phyloP scores from a whole-genome alignment of 2,888 invertebrate species.

The Dermolepida albohirtum region DNA sequence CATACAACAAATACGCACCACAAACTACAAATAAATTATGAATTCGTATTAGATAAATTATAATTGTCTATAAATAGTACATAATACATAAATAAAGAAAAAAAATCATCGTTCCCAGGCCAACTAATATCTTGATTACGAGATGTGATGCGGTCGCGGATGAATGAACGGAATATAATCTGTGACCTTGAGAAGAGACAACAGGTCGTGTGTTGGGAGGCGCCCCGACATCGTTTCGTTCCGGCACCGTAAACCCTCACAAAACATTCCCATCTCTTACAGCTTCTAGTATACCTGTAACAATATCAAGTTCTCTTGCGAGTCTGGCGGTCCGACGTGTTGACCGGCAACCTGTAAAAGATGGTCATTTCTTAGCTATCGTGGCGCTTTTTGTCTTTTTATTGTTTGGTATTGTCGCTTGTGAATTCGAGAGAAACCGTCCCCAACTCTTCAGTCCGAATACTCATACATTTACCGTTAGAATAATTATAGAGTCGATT shows the following conservation, averaged over 20 bases:
- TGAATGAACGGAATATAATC: conserved; percentile 33
- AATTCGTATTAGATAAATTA: background rate
- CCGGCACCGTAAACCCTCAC: conserved; percentile 30
- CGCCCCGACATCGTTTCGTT: conserved; percentile 23
- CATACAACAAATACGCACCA: too few relatives aligned
- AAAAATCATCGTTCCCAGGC: conserved; percentile 12
- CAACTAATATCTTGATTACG: conserved; percentile 35
- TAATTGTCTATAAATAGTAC: background rate
- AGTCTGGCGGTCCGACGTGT: too few relatives aligned
- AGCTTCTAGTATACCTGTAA: too few relatives aligned
- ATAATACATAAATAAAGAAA: conserved; percentile 16
- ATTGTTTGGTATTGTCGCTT: background rate
- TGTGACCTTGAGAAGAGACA: conserved; percentile 20
- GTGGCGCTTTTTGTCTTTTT: too few relatives aligned
- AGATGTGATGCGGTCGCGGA: conserved; percentile 28
- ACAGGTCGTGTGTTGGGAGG: conserved; percentile 18
- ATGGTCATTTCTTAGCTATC: conserved; percentile 12
- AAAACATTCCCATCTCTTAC: conserved; percentile 5
- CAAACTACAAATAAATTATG: background rate
- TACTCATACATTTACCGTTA: too few relatives aligned
- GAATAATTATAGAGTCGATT: too few relatives aligned
- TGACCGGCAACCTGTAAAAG: background rate
- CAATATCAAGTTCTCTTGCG: too few relatives aligned
- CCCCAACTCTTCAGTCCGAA: too few relatives aligned
- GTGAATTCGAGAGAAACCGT: too few relatives aligned